A percentile compares a stretch with the other conserved stretches of the same genome.
Conservation (phyloP, 2,888 invertebrate species). For the Thalpophila matura region DNA sequence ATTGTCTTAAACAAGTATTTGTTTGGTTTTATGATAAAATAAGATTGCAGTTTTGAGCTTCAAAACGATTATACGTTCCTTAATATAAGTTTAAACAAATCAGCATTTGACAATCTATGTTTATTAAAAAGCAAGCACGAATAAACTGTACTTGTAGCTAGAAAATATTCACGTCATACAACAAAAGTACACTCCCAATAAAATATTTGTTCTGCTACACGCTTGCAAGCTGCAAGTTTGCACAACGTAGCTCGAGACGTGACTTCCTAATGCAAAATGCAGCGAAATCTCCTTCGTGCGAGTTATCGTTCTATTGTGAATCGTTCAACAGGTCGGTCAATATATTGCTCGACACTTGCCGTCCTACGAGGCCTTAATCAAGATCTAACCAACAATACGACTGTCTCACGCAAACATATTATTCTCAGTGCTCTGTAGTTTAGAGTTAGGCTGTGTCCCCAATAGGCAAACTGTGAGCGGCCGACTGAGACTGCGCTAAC, state of each 20-base stretch:
- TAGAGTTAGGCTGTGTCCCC: too few species aligned
- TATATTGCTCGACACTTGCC: slow-evolving; percentile 45
- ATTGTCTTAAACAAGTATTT: too few species aligned
- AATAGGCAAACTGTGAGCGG: too few species aligned
- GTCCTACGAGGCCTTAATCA: slow-evolving; percentile 38
- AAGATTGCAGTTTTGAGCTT: too few species aligned
- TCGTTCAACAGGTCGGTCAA: slow-evolving; percentile 51
- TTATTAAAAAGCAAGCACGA: too few species aligned
- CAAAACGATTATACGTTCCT: too few species aligned
- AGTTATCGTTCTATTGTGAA: slow-evolving; percentile 6
- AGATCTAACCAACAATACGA: slow-evolving; percentile 46
- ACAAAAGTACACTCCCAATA: slow-evolving; percentile 13
- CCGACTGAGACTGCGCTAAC: too few species aligned
- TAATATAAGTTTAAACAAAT: too few species aligned
- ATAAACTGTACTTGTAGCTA: too few species aligned
- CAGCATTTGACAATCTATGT: too few species aligned
- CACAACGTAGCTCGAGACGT: slow-evolving; percentile 3
- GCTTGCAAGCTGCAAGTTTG: slow-evolving; percentile 10
- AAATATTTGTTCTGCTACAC: slow-evolving; percentile 23
- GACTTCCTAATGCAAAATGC: slow-evolving; percentile 32
- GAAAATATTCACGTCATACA: not conserved
- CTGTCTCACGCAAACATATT: slow-evolving; percentile 39
- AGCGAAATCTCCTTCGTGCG: slow-evolving; percentile 1
- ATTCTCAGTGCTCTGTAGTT: slow-evolving; percentile 16
- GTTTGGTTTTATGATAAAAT: too few species aligned